Percentiles rank a stretch among this genome's conserved stretches.
phyloP scores from a whole-genome alignment of 2,113 vertebrate species.

The Vimba vimba region DNA sequence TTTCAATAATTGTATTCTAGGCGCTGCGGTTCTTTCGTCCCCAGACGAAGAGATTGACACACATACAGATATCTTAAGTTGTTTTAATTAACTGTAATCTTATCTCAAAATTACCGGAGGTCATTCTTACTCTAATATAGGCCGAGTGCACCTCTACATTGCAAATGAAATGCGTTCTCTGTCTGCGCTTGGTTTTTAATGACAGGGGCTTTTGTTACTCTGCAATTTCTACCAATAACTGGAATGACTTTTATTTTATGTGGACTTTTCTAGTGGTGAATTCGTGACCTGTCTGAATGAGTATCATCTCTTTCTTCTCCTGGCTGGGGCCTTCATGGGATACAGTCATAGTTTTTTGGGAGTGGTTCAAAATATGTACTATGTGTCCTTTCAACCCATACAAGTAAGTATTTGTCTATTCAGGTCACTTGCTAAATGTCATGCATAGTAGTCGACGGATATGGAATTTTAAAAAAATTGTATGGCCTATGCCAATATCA shows the following conservation, averaged over 20 bases:
- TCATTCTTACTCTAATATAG: not conserved
- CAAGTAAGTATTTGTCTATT: constrained; percentile 77
- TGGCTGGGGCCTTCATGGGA: constrained; percentile 91
- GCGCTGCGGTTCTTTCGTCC: not conserved
- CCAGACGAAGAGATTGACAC: not conserved
- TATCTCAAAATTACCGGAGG: constrained; percentile 12
- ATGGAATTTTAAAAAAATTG: no score
- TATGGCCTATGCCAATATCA: not conserved
- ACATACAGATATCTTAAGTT: not conserved
- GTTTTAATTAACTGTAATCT: constrained; percentile 31
- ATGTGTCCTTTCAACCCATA: constrained; percentile 88
- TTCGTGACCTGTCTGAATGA: constrained; percentile 87
- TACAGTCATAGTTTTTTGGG: constrained; percentile 89
- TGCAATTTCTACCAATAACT: not conserved
- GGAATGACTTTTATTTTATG: not conserved
- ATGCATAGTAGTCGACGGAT: not conserved
- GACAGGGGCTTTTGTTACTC: not conserved
- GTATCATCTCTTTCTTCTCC: constrained; percentile 85
- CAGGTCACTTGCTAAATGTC: constrained; percentile 1
- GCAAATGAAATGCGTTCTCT: not conserved
- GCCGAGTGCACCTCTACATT: not conserved
- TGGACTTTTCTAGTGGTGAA: constrained; percentile 57
- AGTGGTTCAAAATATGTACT: constrained; percentile 91
- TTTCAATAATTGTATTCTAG: constrained; percentile 16
- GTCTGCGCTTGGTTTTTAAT: not conserved